Conservation (phyloP, 2,888 invertebrate genomes). For the Cheilosia urbana region DNA sequence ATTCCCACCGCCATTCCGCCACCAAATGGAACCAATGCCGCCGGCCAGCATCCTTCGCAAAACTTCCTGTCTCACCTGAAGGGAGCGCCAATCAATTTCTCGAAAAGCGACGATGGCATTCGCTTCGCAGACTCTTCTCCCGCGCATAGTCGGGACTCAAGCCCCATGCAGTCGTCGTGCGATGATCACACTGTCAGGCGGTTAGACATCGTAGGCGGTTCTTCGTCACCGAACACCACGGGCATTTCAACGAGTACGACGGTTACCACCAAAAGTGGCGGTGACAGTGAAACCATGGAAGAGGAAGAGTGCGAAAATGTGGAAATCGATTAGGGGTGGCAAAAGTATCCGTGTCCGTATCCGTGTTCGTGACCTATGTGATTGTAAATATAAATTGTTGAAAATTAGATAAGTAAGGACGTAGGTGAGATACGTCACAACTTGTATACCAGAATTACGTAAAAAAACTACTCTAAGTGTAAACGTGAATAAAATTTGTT, state of each 20-base stretch:
- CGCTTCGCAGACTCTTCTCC: slow-evolving; percentile 61
- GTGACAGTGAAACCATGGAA: slow-evolving; percentile 78
- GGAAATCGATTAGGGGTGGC: slow-evolving; percentile 81
- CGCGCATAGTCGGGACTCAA: slow-evolving; percentile 64
- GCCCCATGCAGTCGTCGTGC: slow-evolving; percentile 57
- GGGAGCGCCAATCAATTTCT: slow-evolving; percentile 65
- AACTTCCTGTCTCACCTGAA: slow-evolving; percentile 76
- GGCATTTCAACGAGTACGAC: slow-evolving; percentile 41
- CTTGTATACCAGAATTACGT: slow-evolving; percentile 69
- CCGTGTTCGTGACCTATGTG: slow-evolving; percentile 16
- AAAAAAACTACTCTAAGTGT: slow-evolving; percentile 59
- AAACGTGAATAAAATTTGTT: slow-evolving; percentile 24
- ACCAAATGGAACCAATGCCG: slow-evolving; percentile 74
- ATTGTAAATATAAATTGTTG: slow-evolving; percentile 62
- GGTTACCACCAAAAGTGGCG: slow-evolving; percentile 48
- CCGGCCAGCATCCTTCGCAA: slow-evolving; percentile 59
- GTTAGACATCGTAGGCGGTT: slow-evolving; percentile 58
- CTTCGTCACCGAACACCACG: slow-evolving; percentile 52
- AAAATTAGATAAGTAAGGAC: not conserved
- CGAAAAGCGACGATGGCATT: slow-evolving; percentile 53
- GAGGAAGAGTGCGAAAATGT: slow-evolving; percentile 83
- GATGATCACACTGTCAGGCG: slow-evolving; percentile 57
- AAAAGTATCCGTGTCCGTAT: not conserved
- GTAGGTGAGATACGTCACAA: not conserved
- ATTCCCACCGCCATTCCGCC: slow-evolving; percentile 83